A percentile compares a stretch with the other conserved stretches of the same genome.
Conservation (phyloP, 2,888 invertebrate species). For the Pristionchus mayeri region DNA sequence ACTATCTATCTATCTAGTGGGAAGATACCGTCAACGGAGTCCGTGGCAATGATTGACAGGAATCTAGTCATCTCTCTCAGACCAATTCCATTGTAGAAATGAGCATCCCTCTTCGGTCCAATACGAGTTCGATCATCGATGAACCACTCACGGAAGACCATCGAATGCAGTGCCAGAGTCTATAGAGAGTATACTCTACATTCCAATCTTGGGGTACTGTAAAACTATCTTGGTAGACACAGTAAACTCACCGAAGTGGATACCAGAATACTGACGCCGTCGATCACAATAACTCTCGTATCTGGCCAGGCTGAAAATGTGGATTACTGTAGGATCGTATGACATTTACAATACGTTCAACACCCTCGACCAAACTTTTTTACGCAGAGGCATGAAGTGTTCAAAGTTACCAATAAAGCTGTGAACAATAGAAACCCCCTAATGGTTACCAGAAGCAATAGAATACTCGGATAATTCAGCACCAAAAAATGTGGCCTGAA, state of each 20-base stretch:
- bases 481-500: too few relatives aligned
- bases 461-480: too few relatives aligned
- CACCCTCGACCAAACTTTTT: too few relatives aligned
- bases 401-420: too few relatives aligned
- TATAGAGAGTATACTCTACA: too few relatives aligned
- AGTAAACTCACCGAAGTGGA: constrained; percentile 20
- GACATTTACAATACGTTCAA: too few relatives aligned
- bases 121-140: neutral
- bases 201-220: neutral
- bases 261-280: constrained; percentile 16
- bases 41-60: constrained; percentile 13
- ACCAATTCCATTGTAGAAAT: neutral
- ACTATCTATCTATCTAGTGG: neutral
- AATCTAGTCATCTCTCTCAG: constrained; percentile 24
- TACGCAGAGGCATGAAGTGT: too few relatives aligned
- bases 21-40: constrained; percentile 3
- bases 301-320: constrained; percentile 5
- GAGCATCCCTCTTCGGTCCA: constrained; percentile 8
- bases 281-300: neutral
- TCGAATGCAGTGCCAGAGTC: constrained; percentile 24
- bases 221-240: neutral
- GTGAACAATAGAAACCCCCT: too few relatives aligned
- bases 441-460: too few relatives aligned
- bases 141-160: constrained; percentile 28
- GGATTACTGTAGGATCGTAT: neutral